Conservation (phyloP, 1,140 invertebrate genomes). For the Schlechtendalia chinensis region DNA sequence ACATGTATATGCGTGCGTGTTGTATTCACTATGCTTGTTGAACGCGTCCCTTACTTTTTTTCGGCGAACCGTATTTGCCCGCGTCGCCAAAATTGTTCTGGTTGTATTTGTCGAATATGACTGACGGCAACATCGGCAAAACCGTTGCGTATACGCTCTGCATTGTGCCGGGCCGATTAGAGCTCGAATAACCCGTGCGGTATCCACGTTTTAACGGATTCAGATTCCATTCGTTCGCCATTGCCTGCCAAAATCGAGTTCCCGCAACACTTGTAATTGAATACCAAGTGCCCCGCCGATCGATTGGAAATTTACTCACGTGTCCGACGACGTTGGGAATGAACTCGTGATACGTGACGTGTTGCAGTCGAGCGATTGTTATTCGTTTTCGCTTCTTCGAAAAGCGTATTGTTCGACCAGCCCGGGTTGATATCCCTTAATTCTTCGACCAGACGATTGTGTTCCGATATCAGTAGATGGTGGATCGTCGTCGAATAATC, state of each 20-base stretch:
- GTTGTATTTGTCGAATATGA: constrained; percentile 34
- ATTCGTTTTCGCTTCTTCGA: constrained; percentile 61
- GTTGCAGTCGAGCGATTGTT: constrained; percentile 62
- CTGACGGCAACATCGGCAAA: constrained; percentile 22
- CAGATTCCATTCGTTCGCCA: constrained; percentile 17
- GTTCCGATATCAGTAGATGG: constrained; percentile 56
- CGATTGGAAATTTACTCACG: constrained; percentile 29
- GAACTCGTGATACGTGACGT: constrained; percentile 64
- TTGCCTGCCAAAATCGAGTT: constrained; percentile 22
- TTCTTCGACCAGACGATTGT: constrained; percentile 56
- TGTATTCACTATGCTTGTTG: neutral
- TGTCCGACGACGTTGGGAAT: constrained; percentile 61
- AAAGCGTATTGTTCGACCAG: constrained; percentile 59
- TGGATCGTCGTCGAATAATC: constrained; percentile 24
- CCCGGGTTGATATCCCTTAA: constrained; percentile 56
- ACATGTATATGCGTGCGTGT: neutral
- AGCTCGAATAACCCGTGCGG: constrained; percentile 11
- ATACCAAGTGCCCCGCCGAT: neutral
- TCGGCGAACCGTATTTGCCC: neutral
- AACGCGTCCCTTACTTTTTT: constrained; percentile 2
- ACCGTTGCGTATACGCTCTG: constrained; percentile 12
- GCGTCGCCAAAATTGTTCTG: constrained; percentile 16
- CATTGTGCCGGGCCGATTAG: neutral
- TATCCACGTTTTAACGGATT: constrained; percentile 26
- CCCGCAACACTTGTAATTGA: constrained; percentile 1